phyloP scores from a whole-genome alignment of 2,113 vertebrate genomes.

The human (Homo sapiens) region DNA sequence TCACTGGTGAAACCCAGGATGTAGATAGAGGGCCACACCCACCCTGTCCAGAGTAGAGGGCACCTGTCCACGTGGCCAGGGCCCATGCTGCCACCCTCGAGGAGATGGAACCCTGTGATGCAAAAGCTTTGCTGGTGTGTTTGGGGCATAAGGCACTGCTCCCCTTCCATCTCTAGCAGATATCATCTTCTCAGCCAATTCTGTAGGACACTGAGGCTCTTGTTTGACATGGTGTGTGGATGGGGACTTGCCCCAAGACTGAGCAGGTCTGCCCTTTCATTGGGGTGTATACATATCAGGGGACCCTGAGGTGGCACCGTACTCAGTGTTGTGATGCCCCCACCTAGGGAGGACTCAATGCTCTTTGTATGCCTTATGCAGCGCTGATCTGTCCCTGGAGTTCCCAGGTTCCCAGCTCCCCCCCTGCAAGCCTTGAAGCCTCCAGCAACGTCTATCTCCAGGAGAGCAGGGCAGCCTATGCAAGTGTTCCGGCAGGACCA shows the following conservation, averaged over 20 bases:
- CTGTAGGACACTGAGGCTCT: neutral
- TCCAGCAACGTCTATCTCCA: conserved; percentile 49
- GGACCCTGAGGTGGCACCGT: neutral
- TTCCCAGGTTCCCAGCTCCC: conserved; percentile 46
- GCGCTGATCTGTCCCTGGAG: conserved; percentile 73
- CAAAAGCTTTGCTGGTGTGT: neutral
- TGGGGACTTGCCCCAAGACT: neutral
- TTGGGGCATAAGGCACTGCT: neutral
- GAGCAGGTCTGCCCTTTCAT: neutral
- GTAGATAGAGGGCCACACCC: neutral
- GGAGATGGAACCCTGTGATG: neutral
- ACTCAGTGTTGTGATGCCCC: neutral
- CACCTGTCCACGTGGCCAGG: neutral
- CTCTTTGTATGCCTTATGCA: conserved; percentile 86
- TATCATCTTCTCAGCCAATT: neutral
- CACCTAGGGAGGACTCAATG: conserved; percentile 44
- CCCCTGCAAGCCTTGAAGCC: conserved; percentile 64
- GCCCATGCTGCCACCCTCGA: neutral
- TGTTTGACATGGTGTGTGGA: neutral
- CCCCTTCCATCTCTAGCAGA: neutral
- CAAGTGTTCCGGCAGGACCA: conserved; percentile 58
- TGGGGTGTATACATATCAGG: conserved; percentile 24
- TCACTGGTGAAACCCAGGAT: neutral
- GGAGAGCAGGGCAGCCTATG: conserved; percentile 39
- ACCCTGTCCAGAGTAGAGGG: neutral